Conservation (phyloP, 2,797 vertebrate genomes). For the Buphagus erythrorhynchus region DNA sequence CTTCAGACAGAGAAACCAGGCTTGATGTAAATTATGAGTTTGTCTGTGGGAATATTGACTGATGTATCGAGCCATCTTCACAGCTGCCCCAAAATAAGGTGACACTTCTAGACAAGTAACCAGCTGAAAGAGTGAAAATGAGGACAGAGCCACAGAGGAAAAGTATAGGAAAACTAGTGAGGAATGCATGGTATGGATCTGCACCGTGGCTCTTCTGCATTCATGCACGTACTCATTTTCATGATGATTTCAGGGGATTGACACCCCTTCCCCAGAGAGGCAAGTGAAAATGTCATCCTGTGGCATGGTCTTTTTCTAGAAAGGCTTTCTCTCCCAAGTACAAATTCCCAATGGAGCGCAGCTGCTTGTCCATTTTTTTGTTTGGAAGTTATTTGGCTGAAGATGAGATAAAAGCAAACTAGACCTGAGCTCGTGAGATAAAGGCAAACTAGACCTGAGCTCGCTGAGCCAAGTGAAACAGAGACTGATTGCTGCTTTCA, state of each 20-base stretch:
- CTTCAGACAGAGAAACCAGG: background rate
- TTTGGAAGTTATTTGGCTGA: background rate
- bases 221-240: background rate
- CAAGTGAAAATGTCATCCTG: background rate
- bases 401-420: background rate
- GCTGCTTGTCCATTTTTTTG: background rate
- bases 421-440: background rate
- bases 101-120: background rate
- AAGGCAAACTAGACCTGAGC: background rate
- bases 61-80: background rate
- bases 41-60: background rate
- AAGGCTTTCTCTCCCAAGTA: background rate
- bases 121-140: background rate
- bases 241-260: rapidly evolving
- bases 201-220: background rate
- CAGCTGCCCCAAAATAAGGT: background rate
- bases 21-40: background rate
- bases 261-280: background rate
- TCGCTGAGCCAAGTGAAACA: background rate
- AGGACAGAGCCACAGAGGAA: background rate
- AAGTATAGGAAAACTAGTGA: background rate
- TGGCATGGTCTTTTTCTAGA: background rate
- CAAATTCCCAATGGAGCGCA: background rate
- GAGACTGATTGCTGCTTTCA: background rate
- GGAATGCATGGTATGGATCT: background rate